Base-by-base conservation (phyloP, 2,888 invertebrate species). In the Cephus spinipes region DNA sequence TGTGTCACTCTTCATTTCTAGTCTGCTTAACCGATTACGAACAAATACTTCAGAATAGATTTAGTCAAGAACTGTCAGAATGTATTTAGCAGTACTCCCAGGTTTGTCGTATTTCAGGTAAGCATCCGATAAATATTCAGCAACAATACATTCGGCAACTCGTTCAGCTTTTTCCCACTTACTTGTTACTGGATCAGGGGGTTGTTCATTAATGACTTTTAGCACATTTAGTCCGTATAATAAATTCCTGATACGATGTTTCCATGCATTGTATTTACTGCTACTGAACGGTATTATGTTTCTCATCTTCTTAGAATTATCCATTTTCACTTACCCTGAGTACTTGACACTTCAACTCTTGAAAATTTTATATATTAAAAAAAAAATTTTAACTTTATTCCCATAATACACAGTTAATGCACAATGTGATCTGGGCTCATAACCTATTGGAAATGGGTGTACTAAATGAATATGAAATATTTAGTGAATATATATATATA, bases 181-280 rank as follows among this genome's bases (percentile, higher is more conserved):
- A 31, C 34, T 75, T 4, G n/a, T 75, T n/a, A 77, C n/a, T 15
- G 33, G n/a, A 31, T 73, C 32, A 11, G 74, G 73, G 33, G n/a
- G 15, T 33, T 69, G 12, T 74, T 79, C 76, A 69, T 79, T 71
- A 68, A 76, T n/a, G 11, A 80, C 80, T 76, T 73, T 76, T 12
- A 78, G 30, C 15, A 80, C 78, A n/a, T 78, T 36, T 34, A 78
- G 36, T 75, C 76, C 74, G 3, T 9, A 40, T 55, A 78, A 71
- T 74, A 78, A 74, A 68, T 74, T 73, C 3, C 76, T 15, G 23
- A 80, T 76, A 73, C 74, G 73, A 69, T 76, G 74, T 76, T 78
- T 80, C 78, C 80, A 78, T 15, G 73, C 68, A 76, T 34, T 79
- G 40, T 79, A 77, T 77, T 69, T 74, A 69, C 35, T 35, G 12